phyloP scores from a whole-genome alignment of 2,888 invertebrate species.

The Morinoia aosen region DNA sequence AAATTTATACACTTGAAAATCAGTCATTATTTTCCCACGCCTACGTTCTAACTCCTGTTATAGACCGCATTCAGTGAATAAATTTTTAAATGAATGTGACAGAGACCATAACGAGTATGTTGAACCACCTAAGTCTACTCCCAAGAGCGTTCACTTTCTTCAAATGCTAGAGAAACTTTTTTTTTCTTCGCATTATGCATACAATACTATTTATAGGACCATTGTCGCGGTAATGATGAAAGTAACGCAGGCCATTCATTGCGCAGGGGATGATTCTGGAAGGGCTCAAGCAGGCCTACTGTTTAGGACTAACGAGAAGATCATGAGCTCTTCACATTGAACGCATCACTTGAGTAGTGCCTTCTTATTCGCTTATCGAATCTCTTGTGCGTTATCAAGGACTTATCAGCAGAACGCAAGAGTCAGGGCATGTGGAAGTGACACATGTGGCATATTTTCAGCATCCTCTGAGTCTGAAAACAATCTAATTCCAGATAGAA shows the following conservation, averaged over 20 bases:
- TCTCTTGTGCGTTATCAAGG: neutral
- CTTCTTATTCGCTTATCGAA: conserved; percentile 20
- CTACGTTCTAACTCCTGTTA: no score
- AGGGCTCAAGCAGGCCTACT: neutral
- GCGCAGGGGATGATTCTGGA: neutral
- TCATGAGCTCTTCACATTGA: neutral
- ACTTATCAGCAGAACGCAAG: neutral
- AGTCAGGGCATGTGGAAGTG: neutral
- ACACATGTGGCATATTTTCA: neutral
- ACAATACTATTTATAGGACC: neutral
- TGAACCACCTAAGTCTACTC: no score
- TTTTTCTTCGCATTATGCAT: neutral
- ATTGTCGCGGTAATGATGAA: neutral
- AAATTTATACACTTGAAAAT: no score
- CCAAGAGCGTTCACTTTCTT: no score
- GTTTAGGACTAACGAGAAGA: neutral
- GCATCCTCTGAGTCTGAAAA: neutral
- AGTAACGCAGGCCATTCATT: neutral
- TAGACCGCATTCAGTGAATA: no score
- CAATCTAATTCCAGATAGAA: no score
- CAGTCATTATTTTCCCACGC: no score
- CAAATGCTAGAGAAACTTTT: no score
- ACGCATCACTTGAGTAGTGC: neutral
- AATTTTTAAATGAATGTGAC: no score
- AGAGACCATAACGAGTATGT: no score